A percentile compares a stretch with the other conserved stretches of the same genome.
These are phyloP conservation scores for Macrostomum lignano DNA, from an alignment of 1,140 invertebrate species.

Conservation along the genomic window DNA sequence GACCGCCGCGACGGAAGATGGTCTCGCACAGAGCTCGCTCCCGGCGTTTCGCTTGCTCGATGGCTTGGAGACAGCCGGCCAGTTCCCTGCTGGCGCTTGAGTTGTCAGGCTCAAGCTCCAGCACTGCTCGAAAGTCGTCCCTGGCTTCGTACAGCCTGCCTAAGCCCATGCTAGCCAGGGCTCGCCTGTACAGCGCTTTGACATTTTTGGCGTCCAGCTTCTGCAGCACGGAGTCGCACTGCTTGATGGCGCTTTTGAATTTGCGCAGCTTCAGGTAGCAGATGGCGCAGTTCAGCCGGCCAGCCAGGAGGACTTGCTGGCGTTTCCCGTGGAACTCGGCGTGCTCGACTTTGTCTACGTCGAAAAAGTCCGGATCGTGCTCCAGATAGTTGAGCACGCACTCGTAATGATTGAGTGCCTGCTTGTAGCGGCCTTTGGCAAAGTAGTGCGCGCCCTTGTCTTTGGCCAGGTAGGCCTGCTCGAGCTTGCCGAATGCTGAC, in stretches of 20 bases:
- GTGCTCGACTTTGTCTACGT: constrained; percentile 11
- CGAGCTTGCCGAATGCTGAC: constrained; percentile 50
- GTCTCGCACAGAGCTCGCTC: too few relatives aligned
- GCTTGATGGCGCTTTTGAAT: constrained; percentile 36
- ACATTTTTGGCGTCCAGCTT: constrained; percentile 48
- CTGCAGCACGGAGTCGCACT: constrained; percentile 41
- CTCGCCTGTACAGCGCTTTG: constrained; percentile 62
- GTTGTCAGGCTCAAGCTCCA: too few relatives aligned
- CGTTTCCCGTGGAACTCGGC: constrained; percentile 31
- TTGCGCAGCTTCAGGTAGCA: constrained; percentile 55
- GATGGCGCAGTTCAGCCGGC: constrained; percentile 52
- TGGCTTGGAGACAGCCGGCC: too few relatives aligned
- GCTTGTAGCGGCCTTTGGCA: constrained; percentile 41
- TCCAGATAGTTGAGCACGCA: constrained; percentile 37
- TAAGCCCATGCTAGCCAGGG: too few relatives aligned
- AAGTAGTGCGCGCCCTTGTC: constrained; percentile 70
- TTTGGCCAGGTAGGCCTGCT: constrained; percentile 50
- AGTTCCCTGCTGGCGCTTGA: too few relatives aligned
- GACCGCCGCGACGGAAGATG: too few relatives aligned
- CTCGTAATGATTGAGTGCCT: constrained; percentile 64
- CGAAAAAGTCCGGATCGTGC: constrained; percentile 21
- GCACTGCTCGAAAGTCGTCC: too few relatives aligned
- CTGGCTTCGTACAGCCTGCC: too few relatives aligned
- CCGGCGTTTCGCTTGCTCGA: too few relatives aligned
- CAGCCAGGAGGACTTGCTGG: constrained; percentile 38